phyloP scores from a whole-genome alignment of 2,888 invertebrate species.

The Pristionchus maxplancki region DNA sequence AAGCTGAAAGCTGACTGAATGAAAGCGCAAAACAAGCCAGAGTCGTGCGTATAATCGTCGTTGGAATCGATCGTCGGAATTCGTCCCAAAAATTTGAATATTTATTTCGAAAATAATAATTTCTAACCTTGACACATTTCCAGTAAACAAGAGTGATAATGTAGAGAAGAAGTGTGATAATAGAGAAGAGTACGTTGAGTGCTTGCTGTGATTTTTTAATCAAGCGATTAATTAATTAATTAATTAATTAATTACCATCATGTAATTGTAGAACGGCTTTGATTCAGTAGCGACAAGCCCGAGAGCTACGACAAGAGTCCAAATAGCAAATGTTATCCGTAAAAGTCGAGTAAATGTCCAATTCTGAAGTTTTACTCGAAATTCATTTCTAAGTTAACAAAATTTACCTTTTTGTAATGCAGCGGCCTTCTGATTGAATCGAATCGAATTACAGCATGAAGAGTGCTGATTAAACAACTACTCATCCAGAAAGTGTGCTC shows the following conservation, averaged over 20 bases:
- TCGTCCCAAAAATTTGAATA: neutral
- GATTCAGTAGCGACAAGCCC: neutral
- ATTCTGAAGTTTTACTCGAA: neutral
- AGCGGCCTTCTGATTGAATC: neutral
- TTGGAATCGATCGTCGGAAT: neutral
- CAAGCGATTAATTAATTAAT: too few relatives aligned
- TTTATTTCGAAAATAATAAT: neutral
- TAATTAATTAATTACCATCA: too few relatives aligned
- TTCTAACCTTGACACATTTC: neutral
- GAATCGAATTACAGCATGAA: neutral
- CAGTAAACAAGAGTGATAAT: neutral
- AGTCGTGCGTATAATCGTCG: neutral
- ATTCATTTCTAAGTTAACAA: neutral
- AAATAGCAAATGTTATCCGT: neutral
- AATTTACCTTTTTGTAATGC: neutral
- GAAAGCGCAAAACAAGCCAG: neutral
- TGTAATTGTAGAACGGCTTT: neutral
- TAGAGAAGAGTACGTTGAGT: neutral
- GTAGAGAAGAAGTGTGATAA: neutral
- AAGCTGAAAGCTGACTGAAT: neutral
- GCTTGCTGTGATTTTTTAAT: neutral
- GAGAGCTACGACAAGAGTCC: neutral
- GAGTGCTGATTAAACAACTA: neutral
- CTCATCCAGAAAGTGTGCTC: neutral
- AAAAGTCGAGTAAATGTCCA: neutral